phyloP scores from a whole-genome alignment of 2,888 invertebrate genomes.

The Epirrhoe alternata region DNA sequence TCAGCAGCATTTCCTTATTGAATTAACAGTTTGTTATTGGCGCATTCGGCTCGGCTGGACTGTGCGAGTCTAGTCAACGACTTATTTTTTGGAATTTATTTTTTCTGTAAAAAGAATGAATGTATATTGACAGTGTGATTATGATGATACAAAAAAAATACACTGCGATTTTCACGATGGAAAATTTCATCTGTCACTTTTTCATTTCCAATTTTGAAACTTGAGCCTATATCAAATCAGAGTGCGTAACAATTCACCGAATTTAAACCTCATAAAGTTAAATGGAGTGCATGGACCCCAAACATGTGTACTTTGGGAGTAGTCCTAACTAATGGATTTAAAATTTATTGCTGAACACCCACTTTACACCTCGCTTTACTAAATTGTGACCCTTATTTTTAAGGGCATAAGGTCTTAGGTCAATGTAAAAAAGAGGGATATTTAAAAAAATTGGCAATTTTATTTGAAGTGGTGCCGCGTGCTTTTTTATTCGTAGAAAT shows the following conservation, averaged over 20 bases:
- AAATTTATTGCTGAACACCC: slow-evolving; percentile 81
- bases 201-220: slow-evolving; percentile 41
- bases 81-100: too few relatives aligned
- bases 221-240: slow-evolving; percentile 59
- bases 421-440: background rate
- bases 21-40: too few relatives aligned
- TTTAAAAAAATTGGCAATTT: slow-evolving; percentile 21
- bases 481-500: slow-evolving; percentile 33
- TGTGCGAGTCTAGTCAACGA: too few relatives aligned
- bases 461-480: slow-evolving; percentile 51
- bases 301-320: slow-evolving; percentile 73
- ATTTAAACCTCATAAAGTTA: slow-evolving; percentile 83
- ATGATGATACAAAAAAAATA: background rate
- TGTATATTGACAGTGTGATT: background rate
- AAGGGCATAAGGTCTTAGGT: slow-evolving; percentile 10
- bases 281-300: slow-evolving; percentile 77
- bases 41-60: too few relatives aligned
- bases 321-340: slow-evolving; percentile 79
- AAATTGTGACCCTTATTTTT: slow-evolving; percentile 30
- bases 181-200: background rate
- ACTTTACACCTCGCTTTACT: slow-evolving; percentile 56
- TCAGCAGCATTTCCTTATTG: too few relatives aligned
- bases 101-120: too few relatives aligned
- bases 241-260: slow-evolving; percentile 75
- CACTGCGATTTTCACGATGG: background rate